phyloP scores from a whole-genome alignment of 1,140 invertebrate genomes.

The Rhopalosiphum maidis region DNA sequence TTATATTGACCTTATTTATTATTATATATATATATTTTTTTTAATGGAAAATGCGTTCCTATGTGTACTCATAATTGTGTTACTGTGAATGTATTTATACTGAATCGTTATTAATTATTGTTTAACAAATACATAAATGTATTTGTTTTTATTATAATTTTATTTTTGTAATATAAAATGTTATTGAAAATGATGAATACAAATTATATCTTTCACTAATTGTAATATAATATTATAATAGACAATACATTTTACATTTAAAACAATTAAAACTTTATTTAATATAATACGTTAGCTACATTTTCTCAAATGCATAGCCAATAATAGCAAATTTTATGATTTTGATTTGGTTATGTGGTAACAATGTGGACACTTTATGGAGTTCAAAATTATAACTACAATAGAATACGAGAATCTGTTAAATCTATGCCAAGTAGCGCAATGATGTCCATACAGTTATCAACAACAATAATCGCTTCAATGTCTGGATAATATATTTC shows the following conservation, averaged over 20 bases:
- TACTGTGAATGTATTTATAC: conserved; percentile 38
- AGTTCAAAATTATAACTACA: not conserved
- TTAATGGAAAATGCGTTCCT: conserved; percentile 4
- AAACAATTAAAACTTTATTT: not conserved
- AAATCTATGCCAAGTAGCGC: conserved; percentile 84
- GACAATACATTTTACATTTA: not conserved
- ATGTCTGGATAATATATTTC: no score
- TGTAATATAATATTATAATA: not conserved
- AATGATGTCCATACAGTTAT: conserved; percentile 61
- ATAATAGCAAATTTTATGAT: no score
- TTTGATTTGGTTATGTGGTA: not conserved
- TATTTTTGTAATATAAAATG: conserved; percentile 19
- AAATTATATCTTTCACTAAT: not conserved
- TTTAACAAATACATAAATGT: not conserved
- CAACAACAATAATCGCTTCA: no score
- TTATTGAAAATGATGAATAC: not conserved
- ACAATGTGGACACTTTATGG: not conserved
- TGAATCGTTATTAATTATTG: conserved; percentile 38
- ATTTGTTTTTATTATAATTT: conserved; percentile 53
- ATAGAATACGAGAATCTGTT: conserved; percentile 74
- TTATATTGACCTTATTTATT: not conserved
- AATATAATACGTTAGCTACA: no score
- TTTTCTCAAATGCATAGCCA: no score
- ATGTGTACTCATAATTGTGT: conserved; percentile 43
- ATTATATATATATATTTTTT: not conserved